Conservation (phyloP, 2,797 vertebrate species). For the Propithecus perrieri region DNA sequence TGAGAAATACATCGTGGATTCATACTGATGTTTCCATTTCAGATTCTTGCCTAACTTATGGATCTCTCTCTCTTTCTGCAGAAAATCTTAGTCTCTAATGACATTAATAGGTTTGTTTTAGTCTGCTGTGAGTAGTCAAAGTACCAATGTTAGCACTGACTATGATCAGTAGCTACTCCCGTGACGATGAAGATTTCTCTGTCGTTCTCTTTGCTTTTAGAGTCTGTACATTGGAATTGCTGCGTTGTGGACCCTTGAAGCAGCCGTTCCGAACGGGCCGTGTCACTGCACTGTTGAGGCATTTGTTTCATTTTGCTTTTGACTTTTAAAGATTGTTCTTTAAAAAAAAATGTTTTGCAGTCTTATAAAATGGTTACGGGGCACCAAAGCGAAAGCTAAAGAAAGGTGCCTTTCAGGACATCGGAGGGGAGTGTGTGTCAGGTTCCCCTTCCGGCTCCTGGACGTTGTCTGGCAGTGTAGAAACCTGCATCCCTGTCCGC, state of each 20-base stretch:
- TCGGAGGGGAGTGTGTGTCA: background rate
- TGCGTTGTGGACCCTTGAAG: background rate
- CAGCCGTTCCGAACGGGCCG: background rate
- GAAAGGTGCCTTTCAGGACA: background rate
- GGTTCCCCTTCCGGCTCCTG: background rate
- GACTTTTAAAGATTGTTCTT: background rate
- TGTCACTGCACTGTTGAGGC: accelerated
- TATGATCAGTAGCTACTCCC: background rate
- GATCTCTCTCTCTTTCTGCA: background rate
- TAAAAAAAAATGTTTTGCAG: accelerated
- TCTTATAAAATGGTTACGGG: accelerated
- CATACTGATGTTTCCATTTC: accelerated
- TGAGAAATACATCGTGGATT: accelerated
- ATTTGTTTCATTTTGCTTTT: accelerated
- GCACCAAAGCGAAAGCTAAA: background rate
- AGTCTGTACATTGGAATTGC: background rate
- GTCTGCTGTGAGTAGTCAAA: background rate
- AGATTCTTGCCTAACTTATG: background rate
- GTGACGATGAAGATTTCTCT: background rate
- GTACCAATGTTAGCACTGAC: background rate
- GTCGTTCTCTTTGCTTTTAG: background rate
- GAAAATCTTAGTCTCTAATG: accelerated
- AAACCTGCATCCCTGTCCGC: background rate
- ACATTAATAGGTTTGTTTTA: background rate
- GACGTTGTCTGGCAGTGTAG: background rate